A percentile compares a stretch with the other conserved stretches of the same genome.
Evolutionary conservation across 2,113 vertebrate species (phyloP).

Genomic region (Sakesphorus luctuosus): DNA sequence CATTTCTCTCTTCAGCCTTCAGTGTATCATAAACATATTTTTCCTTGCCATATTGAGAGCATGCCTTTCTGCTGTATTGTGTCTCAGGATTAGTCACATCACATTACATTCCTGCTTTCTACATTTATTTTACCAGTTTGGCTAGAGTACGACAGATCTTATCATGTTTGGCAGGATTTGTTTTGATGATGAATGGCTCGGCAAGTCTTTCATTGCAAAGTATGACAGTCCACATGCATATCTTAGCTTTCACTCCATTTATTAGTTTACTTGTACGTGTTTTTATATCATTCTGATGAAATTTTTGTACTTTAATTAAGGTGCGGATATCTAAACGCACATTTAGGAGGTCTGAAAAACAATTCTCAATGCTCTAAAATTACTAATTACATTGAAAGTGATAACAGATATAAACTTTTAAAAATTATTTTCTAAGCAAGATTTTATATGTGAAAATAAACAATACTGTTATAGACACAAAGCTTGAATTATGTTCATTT

Average conservation of each 20-base stretch:
- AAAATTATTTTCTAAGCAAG: not conserved
- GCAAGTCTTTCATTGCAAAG: slow-evolving; percentile 65
- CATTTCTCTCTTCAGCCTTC: not conserved
- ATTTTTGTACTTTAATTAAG: slow-evolving; percentile 20
- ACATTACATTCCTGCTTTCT: slow-evolving; percentile 48
- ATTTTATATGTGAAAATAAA: not conserved
- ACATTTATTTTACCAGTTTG: slow-evolving; percentile 43
- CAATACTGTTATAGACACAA: not conserved
- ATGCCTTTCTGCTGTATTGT: not conserved
- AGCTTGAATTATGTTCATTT: not conserved
- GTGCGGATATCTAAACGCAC: not conserved
- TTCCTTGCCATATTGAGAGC: not conserved
- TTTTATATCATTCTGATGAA: not conserved
- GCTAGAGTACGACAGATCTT: slow-evolving; percentile 63
- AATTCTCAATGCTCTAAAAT: not conserved
- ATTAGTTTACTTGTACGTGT: not conserved
- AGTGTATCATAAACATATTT: not conserved
- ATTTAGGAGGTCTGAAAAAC: not conserved
- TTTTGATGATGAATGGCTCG: slow-evolving; percentile 60
- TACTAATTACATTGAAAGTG: not conserved
- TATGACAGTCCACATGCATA: slow-evolving; percentile 51
- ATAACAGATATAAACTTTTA: not conserved
- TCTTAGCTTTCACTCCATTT: slow-evolving; percentile 53
- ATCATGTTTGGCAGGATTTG: slow-evolving; percentile 45
- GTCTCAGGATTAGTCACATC: slow-evolving; percentile 53